Evolutionary conservation across 2,888 invertebrate species (phyloP).

Genomic region (Sarcophaga variegata): DNA sequence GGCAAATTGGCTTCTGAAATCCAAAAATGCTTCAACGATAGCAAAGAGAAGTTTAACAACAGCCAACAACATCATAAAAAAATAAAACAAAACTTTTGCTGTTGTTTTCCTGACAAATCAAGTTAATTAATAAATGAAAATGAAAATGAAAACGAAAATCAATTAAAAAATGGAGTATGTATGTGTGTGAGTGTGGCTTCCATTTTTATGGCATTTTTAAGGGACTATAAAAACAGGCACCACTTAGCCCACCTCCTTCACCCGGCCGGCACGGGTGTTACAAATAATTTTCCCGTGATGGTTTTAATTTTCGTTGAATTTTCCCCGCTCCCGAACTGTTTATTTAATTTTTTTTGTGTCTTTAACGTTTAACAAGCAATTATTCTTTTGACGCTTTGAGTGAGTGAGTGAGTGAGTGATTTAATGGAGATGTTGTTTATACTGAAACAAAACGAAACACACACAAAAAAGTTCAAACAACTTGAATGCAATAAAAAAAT

Average conservation of each 20-base stretch:
- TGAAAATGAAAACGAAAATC: neutral
- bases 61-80: neutral
- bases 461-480: neutral
- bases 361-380: slow-evolving; percentile 58
- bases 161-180: neutral
- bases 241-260: neutral
- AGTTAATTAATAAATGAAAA: neutral
- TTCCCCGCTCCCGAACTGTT: too few species aligned
- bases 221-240: neutral
- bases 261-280: neutral
- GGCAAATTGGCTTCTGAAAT: too few species aligned
- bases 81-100: neutral
- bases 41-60: neutral
- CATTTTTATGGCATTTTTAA: slow-evolving; percentile 13
- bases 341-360: neutral
- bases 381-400: slow-evolving; percentile 61
- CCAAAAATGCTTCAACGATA: too few species aligned
- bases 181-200: neutral
- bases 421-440: slow-evolving; percentile 48
- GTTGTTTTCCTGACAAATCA: neutral
- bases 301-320: too few species aligned
- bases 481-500: slow-evolving; percentile 25
- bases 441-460: slow-evolving; percentile 36
- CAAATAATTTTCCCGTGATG: too few species aligned
- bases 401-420: slow-evolving; percentile 40